Evolutionary conservation across 53 echinoderm and acorn worm species (phyloP).

Genomic region (Patiria pectinifera): DNA sequence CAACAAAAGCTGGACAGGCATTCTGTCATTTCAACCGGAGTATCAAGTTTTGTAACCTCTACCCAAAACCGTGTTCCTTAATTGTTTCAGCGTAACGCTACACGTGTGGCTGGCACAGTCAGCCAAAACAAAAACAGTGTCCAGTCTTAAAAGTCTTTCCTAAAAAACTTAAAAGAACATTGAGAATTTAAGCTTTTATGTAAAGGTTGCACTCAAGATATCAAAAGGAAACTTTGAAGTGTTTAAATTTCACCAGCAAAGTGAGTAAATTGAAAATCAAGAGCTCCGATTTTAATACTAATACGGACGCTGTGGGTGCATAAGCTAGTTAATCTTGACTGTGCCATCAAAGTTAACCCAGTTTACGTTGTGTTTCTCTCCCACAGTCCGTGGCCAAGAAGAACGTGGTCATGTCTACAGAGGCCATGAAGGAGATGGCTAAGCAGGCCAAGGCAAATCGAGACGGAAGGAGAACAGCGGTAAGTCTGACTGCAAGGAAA

Average conservation of each 20-base stretch:
- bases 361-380: background rate
- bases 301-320: no score
- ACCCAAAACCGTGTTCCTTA: background rate
- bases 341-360: background rate
- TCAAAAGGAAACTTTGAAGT: no score
- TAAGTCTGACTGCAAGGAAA: slow-evolving; percentile 20
- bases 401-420: slow-evolving; percentile 97
- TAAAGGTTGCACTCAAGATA: no score
- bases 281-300: no score
- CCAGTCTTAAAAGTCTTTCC: no score
- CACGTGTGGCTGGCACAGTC: background rate
- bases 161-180: no score
- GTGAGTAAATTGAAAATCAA: no score
- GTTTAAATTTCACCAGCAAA: no score
- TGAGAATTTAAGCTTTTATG: no score
- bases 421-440: slow-evolving; percentile 99
- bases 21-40: background rate
- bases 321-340: background rate
- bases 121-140: background rate
- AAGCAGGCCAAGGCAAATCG: slow-evolving; percentile 97
- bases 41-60: background rate
- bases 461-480: slow-evolving; percentile 85
- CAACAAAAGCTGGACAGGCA: background rate
- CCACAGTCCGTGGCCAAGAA: slow-evolving; percentile 94
- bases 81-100: background rate